phyloP scores from a whole-genome alignment of 2,888 invertebrate genomes.

The Stenurella melanura region DNA sequence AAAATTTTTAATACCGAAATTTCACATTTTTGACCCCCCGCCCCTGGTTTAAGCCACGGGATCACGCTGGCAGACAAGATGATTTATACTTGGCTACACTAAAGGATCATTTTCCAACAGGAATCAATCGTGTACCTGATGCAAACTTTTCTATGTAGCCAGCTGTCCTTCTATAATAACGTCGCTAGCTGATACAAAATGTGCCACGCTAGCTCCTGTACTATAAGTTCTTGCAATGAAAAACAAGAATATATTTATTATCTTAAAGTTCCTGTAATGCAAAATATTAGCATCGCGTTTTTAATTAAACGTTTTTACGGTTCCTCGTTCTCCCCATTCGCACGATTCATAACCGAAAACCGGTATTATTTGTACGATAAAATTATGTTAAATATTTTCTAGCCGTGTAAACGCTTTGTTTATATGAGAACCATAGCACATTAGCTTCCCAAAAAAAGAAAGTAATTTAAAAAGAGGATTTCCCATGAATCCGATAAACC shows the following conservation, averaged over 20 bases:
- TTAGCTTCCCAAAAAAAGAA: slow-evolving; percentile 18
- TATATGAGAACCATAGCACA: background rate
- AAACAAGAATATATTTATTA: background rate
- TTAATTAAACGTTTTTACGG: background rate
- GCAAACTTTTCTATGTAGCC: no score
- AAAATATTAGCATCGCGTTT: background rate
- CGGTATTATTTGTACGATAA: slow-evolving; percentile 11
- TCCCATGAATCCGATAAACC: slow-evolving; percentile 22
- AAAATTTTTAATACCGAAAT: no score
- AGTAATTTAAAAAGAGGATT: slow-evolving; percentile 10
- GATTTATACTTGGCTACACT: no score
- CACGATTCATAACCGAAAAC: slow-evolving; percentile 11
- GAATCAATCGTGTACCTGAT: no score
- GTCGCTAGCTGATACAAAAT: no score
- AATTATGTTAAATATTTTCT: slow-evolving; percentile 16
- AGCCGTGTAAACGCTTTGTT: slow-evolving; percentile 1
- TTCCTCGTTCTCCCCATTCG: background rate
- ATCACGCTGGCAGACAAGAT: no score
- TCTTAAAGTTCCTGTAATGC: background rate
- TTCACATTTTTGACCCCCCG: no score
- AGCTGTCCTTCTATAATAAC: no score
- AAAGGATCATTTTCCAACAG: no score
- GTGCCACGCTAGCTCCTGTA: no score
- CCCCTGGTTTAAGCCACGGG: no score
- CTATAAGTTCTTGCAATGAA: no score